These are phyloP conservation scores for Leuciscus idus DNA, from an alignment of 2,113 vertebrate genomes.

Conservation along the genomic window DNA sequence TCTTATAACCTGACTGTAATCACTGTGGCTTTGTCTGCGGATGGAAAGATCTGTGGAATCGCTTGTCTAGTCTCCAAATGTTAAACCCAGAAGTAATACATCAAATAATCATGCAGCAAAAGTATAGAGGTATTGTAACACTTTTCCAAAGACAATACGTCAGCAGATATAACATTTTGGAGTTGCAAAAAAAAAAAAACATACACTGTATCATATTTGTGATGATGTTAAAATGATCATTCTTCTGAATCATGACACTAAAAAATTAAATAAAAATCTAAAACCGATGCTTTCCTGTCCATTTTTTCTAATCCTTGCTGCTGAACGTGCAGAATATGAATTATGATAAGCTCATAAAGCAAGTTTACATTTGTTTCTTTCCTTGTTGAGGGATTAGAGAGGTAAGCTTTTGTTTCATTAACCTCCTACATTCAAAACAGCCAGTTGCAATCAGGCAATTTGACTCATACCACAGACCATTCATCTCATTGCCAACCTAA, in stretches of 20 bases:
- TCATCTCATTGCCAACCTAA: conserved; percentile 70
- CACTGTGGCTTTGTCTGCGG: conserved; percentile 47
- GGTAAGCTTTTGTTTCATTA: conserved; percentile 55
- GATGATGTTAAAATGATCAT: neutral
- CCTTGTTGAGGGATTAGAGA: conserved; percentile 53
- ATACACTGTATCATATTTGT: neutral
- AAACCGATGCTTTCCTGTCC: neutral
- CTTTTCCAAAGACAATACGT: neutral
- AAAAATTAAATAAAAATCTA: neutral
- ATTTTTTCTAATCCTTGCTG: neutral
- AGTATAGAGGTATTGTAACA: conserved; percentile 2
- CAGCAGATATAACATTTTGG: neutral
- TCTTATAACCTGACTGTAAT: conserved; percentile 44
- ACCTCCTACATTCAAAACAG: conserved; percentile 61
- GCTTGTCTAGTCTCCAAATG: conserved; percentile 29
- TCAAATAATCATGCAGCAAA: conserved; percentile 16
- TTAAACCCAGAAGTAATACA: neutral
- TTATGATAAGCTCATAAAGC: conserved; percentile 48
- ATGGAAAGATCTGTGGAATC: conserved; percentile 35
- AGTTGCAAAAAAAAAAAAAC: neutral
- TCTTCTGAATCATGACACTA: neutral
- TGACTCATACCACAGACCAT: conserved; percentile 65
- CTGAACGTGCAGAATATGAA: conserved; percentile 26
- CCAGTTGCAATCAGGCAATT: conserved; percentile 60
- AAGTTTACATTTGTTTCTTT: conserved; percentile 54